A percentile compares a stretch with the other conserved stretches of the same genome.
Evolutionary conservation across 2,888 invertebrate species (phyloP).

Genomic region (Eupithecia dodoneata): DNA sequence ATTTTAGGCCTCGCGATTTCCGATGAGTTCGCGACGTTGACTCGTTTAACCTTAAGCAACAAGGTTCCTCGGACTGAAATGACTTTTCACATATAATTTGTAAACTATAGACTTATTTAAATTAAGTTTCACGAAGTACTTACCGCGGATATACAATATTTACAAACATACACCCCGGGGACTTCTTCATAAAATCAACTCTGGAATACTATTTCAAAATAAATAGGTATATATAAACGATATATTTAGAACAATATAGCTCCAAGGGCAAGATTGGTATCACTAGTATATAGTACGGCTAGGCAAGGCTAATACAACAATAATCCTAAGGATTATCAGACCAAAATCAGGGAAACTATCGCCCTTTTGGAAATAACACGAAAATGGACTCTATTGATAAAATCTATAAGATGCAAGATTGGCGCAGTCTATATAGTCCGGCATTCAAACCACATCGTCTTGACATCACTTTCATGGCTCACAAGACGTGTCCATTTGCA

Average conservation of each 20-base stretch:
- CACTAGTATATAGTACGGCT: slow-evolving; percentile 1
- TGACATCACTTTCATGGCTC: neutral
- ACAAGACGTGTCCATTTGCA: neutral
- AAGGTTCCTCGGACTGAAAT: neutral
- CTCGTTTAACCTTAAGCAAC: neutral
- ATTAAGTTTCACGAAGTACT: neutral
- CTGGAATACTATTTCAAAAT: neutral
- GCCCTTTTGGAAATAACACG: neutral
- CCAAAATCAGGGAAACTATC: neutral
- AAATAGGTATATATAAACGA: neutral
- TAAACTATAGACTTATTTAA: neutral
- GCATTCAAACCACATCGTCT: neutral
- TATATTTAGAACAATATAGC: neutral
- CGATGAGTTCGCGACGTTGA: no score
- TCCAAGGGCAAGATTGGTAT: slow-evolving; percentile 9
- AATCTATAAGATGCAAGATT: neutral
- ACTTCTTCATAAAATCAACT: neutral
- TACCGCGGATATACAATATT: neutral
- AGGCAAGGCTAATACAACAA: slow-evolving; percentile 7
- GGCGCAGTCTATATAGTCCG: neutral
- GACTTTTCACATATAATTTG: neutral
- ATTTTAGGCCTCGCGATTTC: no score
- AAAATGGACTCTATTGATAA: slow-evolving; percentile 1
- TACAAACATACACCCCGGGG: neutral
- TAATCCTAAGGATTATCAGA: neutral